A percentile compares a stretch with the other conserved stretches of the same genome.
phyloP scores from a whole-genome alignment of 2,113 vertebrate species.

The Megalops atlanticus region DNA sequence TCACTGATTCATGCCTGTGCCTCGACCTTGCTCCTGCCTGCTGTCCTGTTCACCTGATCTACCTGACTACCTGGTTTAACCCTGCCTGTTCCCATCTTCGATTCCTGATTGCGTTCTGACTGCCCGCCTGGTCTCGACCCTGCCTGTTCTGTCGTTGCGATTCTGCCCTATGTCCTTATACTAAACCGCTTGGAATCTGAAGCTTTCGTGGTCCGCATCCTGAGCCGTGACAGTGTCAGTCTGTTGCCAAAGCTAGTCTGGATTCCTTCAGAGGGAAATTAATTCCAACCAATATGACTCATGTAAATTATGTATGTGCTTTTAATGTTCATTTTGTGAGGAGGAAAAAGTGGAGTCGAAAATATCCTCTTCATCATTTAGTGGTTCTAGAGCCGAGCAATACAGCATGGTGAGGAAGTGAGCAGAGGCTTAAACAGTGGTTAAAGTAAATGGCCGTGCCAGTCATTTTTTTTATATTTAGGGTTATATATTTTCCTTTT shows the following conservation, averaged over 20 bases:
- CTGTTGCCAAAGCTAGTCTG: not conserved
- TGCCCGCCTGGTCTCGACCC: not conserved
- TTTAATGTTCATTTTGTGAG: not conserved
- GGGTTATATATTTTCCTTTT: not conserved
- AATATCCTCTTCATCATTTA: conserved; percentile 1
- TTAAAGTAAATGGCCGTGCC: not conserved
- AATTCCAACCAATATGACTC: conserved; percentile 6
- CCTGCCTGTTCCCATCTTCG: no score
- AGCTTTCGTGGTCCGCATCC: no score
- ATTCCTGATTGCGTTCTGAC: no score
- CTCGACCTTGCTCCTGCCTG: no score
- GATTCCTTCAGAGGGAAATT: not conserved
- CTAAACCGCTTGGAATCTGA: no score
- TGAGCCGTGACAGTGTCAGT: no score
- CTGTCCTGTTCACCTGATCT: no score
- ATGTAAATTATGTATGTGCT: not conserved
- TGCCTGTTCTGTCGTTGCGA: not conserved
- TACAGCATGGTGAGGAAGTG: not conserved
- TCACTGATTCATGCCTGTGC: no score
- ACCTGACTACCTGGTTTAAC: no score
- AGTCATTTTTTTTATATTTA: no score
- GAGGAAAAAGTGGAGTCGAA: not conserved
- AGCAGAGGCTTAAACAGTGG: not conserved
- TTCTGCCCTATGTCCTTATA: no score
- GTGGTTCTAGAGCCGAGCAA: not conserved